Percentiles rank a stretch among this genome's conserved stretches.
Evolutionary conservation across 2,797 vertebrate genomes (phyloP).

Genomic region (Myotis vivesi): DNA sequence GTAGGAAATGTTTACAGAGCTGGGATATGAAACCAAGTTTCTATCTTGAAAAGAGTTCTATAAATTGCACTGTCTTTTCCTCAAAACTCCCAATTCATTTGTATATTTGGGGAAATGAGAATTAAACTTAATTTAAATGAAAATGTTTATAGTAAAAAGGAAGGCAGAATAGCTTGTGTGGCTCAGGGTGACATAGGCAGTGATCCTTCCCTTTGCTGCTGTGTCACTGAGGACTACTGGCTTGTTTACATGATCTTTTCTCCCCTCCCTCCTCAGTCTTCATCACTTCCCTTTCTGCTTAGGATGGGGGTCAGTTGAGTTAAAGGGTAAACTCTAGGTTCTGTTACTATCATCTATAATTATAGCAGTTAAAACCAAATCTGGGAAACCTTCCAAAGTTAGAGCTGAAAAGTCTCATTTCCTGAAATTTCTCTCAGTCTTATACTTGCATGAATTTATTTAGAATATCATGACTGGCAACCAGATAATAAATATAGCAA

Average conservation of each 20-base stretch:
- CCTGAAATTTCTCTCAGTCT: conserved; percentile 56
- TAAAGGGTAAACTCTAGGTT: conserved; percentile 22
- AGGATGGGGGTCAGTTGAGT: neutral
- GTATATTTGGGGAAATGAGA: neutral
- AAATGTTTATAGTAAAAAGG: neutral
- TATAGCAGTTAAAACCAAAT: neutral
- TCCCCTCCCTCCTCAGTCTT: neutral
- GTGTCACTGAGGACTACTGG: neutral
- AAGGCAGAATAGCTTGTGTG: neutral
- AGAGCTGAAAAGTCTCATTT: conserved; percentile 63
- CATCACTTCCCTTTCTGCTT: neutral
- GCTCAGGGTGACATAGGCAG: neutral
- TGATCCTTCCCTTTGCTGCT: neutral
- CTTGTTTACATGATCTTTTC: neutral
- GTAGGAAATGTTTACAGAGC: neutral
- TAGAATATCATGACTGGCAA: conserved; percentile 27
- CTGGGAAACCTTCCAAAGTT: conserved; percentile 36
- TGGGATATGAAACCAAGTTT: neutral
- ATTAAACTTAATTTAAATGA: neutral
- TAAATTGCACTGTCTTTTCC: neutral
- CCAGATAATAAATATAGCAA: conserved; percentile 53
- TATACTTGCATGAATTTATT: neutral
- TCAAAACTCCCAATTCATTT: neutral
- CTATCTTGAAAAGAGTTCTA: neutral
- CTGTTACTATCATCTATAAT: neutral